A percentile compares a stretch with the other conserved stretches of the same genome.
phyloP scores from a whole-genome alignment of 2,113 vertebrate species.

The Takifugu bimaculatus region DNA sequence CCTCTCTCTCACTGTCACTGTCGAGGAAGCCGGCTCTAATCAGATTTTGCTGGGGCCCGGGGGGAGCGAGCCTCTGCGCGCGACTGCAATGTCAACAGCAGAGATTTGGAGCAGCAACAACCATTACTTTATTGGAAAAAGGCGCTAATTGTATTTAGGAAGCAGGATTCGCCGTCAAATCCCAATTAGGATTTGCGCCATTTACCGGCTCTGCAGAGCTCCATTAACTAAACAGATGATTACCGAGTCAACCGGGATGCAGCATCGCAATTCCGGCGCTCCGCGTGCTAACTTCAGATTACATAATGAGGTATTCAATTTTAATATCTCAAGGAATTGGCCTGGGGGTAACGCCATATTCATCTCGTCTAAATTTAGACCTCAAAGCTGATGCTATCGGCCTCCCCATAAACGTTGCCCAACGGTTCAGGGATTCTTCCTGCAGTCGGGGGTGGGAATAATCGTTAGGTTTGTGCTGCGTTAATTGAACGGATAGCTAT shows the following conservation, averaged over 20 bases:
- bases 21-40: slow-evolving; percentile 44
- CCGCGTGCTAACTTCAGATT: slow-evolving; percentile 46
- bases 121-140: slow-evolving; percentile 48
- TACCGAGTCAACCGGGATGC: slow-evolving; percentile 49
- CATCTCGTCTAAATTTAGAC: slow-evolving; percentile 32
- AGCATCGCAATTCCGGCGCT: slow-evolving; percentile 36
- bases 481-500: no score
- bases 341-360: slow-evolving; percentile 43
- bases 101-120: slow-evolving; percentile 45
- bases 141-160: slow-evolving; percentile 50
- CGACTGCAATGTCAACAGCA: slow-evolving; percentile 42
- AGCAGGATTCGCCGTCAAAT: slow-evolving; percentile 33
- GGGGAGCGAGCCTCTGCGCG: slow-evolving; percentile 33
- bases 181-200: slow-evolving; percentile 45
- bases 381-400: slow-evolving; percentile 20
- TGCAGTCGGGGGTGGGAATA: slow-evolving; percentile 17
- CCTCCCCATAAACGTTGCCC: slow-evolving; percentile 32
- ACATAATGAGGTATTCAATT: slow-evolving; percentile 57
- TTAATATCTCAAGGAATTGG: slow-evolving; percentile 56
- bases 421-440: slow-evolving; percentile 36
- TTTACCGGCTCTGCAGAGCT: slow-evolving; percentile 50
- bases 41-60: slow-evolving; percentile 37
- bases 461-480: neutral
- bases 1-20: slow-evolving; percentile 4
- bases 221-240: slow-evolving; percentile 62